Base-by-base conservation (phyloP, 2,797 vertebrate genomes). In the Ceyx erithaca region DNA sequence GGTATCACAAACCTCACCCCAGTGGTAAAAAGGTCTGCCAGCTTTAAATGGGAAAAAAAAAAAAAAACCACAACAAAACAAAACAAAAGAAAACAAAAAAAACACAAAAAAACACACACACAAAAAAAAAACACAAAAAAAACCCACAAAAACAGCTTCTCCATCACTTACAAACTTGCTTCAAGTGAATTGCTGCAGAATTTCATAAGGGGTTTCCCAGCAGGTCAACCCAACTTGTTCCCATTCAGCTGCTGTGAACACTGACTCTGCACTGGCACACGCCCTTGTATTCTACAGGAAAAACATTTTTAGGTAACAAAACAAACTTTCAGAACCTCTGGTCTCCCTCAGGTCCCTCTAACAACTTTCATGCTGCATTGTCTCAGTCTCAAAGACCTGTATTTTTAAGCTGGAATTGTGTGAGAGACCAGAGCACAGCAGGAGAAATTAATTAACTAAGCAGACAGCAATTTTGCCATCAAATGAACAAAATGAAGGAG, bases 381-480 rank as follows among this genome's bases (percentile, higher is more conserved):
- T 92, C 75, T 91, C 55, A 40, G 51, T 69, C 72, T 45, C 5
- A 4, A 83, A 85, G 48, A 86, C 71, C 54, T 62, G 35, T 45
- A 40, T 52, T 55, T 11, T 23, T 58, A 57, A 19, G 17, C 25
- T 6, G 2, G 76, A 54, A 79, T 35, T 68, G 37, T 33, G 69
- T 71, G 89, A 94, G 92, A 92, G 79, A 77, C 64, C 5, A 0
- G 20, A 83, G 58, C 87, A 46, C 87, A 89, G 91, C 94, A 91
- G 80, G 92, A 66, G 62, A 95, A 91, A 85, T 91, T 86, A 95
- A 96, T 94, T 94, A 93, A 92, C 49, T 13, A 68, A 85, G 87
- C 76, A 89, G 92, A 90, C 78, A 95, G 85, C 55, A 51, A 75
- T 62, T 82, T 85, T 64, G 75, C 93, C 80, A 90, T 89, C 94